phyloP scores from a whole-genome alignment of 1,140 invertebrate species.

The Metaphire vulgaris region DNA sequence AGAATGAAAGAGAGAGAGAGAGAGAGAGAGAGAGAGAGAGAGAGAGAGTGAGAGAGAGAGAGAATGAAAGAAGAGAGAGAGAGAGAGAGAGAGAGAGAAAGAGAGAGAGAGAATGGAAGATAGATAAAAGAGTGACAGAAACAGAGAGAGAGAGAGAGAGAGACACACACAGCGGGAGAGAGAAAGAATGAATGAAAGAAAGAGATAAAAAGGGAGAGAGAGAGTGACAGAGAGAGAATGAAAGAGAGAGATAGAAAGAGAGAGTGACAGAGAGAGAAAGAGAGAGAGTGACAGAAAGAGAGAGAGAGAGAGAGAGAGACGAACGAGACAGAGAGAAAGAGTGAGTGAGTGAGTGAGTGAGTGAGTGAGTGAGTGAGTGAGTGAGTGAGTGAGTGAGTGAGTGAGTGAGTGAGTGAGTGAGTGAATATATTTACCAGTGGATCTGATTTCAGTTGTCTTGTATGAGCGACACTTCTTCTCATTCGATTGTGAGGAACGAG shows the following conservation, averaged over 20 bases:
- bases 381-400: slow-evolving; percentile 42
- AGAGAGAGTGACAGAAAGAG: background rate
- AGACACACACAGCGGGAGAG: background rate
- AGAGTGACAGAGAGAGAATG: background rate
- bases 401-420: slow-evolving; percentile 52
- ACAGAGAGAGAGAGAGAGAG: slow-evolving; percentile 30
- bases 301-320: background rate
- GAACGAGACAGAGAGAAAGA: background rate
- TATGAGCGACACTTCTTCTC: slow-evolving; percentile 76
- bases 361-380: slow-evolving; percentile 29
- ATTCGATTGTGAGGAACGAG: slow-evolving; percentile 75
- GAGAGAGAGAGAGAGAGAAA: background rate
- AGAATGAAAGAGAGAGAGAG: background rate
- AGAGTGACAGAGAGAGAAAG: background rate
- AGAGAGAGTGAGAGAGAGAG: background rate
- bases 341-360: slow-evolving; percentile 9
- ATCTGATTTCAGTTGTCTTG: slow-evolving; percentile 76
- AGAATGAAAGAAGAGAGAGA: background rate
- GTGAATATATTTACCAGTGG: slow-evolving; percentile 68
- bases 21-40: background rate
- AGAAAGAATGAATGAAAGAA: background rate
- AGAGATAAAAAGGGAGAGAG: background rate
- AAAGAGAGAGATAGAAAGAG: background rate
- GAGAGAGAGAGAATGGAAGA: background rate
- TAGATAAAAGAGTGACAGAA: slow-evolving; percentile 10